A percentile compares a stretch with the other conserved stretches of the same genome.
Evolutionary conservation across 2,888 invertebrate species (phyloP).

Genomic region (Lasius fuliginosus): DNA sequence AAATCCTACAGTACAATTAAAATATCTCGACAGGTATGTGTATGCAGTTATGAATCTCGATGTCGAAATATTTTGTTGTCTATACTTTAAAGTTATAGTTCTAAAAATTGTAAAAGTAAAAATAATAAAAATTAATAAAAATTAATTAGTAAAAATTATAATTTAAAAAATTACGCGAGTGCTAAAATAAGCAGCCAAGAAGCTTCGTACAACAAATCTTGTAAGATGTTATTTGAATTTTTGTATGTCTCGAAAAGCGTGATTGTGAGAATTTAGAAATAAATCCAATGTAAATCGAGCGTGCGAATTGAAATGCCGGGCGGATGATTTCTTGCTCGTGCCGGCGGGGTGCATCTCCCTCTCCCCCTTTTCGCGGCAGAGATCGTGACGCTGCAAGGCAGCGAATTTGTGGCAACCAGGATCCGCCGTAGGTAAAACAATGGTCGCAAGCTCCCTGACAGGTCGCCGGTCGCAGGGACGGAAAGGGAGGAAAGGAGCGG

Average conservation of each 20-base stretch:
- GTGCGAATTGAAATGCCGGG: conserved; percentile 50
- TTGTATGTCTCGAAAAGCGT: background rate
- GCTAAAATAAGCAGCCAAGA: background rate
- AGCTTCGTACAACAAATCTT: background rate
- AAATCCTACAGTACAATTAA: background rate
- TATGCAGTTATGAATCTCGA: background rate
- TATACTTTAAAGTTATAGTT: background rate
- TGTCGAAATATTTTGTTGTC: background rate
- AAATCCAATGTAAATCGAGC: conserved; percentile 20
- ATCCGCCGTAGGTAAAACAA: conserved; percentile 76
- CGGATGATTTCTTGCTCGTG: conserved; percentile 41
- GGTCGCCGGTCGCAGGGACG: conserved; percentile 61
- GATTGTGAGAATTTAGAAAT: conserved; percentile 10
- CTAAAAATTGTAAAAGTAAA: no score
- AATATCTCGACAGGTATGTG: background rate
- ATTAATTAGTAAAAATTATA: background rate
- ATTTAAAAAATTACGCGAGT: background rate
- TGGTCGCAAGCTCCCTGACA: conserved; percentile 76
- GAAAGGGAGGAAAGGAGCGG: conserved; percentile 61
- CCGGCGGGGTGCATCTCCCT: conserved; percentile 24
- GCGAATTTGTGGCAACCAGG: conserved; percentile 75
- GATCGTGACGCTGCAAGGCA: conserved; percentile 60
- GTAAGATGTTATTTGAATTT: background rate
- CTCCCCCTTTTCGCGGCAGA: conserved; percentile 32
- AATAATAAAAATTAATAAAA: no score